Evolutionary conservation across 2,113 vertebrate species (phyloP).

Genomic region (Elgaria multicarinata): DNA sequence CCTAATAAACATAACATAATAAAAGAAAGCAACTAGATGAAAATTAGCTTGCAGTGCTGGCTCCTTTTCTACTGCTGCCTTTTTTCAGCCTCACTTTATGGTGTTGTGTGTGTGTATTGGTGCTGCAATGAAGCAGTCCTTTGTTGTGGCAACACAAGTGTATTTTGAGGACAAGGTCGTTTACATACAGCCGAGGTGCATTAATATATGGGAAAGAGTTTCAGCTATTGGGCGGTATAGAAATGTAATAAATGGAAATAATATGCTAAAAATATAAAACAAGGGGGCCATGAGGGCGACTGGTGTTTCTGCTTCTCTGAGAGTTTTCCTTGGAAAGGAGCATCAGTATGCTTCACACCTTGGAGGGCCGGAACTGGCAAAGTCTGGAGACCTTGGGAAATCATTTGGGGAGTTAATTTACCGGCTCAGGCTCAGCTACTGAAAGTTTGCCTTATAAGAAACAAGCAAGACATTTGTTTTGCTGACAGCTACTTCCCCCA

Average conservation of each 20-base stretch:
- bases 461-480: neutral
- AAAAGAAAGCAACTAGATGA: neutral
- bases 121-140: neutral
- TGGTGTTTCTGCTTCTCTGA: neutral
- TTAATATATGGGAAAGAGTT: neutral
- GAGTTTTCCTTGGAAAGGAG: constrained; percentile 6
- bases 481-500: constrained; percentile 13
- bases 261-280: neutral
- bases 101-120: neutral
- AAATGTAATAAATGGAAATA: neutral
- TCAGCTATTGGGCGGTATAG: too few species aligned
- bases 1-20: too few species aligned
- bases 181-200: neutral
- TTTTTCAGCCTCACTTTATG: neutral
- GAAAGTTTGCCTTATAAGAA: neutral
- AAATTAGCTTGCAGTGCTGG: neutral
- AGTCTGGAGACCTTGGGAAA: neutral
- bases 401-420: neutral
- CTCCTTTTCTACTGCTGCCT: neutral
- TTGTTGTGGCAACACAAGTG: neutral
- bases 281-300: neutral
- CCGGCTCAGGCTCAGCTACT: neutral
- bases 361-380: neutral
- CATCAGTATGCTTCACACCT: neutral
- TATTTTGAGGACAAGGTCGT: neutral